Evolutionary conservation across 2,797 vertebrate genomes (phyloP).

Genomic region (Megalops cyprinoides): DNA sequence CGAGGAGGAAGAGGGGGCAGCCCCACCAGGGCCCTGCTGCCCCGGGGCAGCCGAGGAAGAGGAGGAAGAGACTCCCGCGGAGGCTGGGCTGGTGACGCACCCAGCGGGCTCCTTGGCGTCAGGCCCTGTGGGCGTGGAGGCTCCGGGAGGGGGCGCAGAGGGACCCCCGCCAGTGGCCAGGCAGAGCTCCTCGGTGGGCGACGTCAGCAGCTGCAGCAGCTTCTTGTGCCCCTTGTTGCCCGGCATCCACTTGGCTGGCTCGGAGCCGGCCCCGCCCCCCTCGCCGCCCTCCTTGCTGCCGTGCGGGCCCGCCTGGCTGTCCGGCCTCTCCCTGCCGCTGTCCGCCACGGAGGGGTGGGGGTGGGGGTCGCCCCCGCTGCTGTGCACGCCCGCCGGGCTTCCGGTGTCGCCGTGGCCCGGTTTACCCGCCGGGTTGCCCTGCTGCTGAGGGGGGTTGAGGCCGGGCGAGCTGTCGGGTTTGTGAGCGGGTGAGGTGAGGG

Average conservation of each 20-base stretch:
- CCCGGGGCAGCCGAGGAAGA: constrained; percentile 71
- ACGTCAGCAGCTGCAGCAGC: constrained; percentile 92
- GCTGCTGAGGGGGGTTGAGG: constrained; percentile 79
- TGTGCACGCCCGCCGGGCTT: constrained; percentile 82
- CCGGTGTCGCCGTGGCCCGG: constrained; percentile 77
- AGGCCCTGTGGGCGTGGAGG: constrained; percentile 72
- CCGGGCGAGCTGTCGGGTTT: constrained; percentile 90
- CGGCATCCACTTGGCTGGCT: constrained; percentile 75
- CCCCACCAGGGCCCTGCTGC: constrained; percentile 59
- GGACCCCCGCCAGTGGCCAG: constrained; percentile 56
- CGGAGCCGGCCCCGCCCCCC: constrained; percentile 66
- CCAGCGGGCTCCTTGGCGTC: constrained; percentile 85
- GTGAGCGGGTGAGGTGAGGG: constrained; percentile 87
- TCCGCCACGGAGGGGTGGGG: constrained; percentile 78
- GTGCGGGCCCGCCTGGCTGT: constrained; percentile 76
- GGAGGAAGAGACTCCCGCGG: constrained; percentile 87
- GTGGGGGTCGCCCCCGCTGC: constrained; percentile 65
- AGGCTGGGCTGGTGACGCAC: constrained; percentile 86
- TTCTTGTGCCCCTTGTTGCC: constrained; percentile 93
- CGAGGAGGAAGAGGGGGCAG: constrained; percentile 48
- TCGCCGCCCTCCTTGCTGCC: constrained; percentile 80
- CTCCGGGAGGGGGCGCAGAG: constrained; percentile 60
- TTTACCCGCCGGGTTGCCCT: constrained; percentile 69
- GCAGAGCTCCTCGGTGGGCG: constrained; percentile 87
- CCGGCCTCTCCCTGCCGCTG: constrained; percentile 84